Base-by-base conservation (phyloP, 2,797 vertebrate species). In the Myoxocephalus aenaeus region DNA sequence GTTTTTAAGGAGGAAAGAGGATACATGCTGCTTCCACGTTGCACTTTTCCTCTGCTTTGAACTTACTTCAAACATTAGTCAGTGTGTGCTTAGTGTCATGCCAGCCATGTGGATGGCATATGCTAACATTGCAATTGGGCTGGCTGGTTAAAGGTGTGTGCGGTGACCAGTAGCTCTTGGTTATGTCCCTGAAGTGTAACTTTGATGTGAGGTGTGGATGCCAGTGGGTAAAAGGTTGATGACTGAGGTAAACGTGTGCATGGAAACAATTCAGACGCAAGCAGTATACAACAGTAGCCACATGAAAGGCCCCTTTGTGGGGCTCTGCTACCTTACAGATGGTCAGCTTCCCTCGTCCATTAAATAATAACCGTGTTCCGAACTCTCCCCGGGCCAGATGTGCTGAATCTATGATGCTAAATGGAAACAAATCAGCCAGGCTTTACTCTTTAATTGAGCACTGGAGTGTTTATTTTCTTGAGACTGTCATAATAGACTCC, bases 31-130 rank as follows among this genome's bases (percentile, higher is more conserved):
- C 87, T 89, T 94, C 92, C 94, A 94, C 89, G 78, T 93, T 91
- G 92, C 87, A 90, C 90, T 89, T 90, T 91, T 83, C 89, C 86
- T 91, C 90, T 71, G 75, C 85, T 76, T 95, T 95, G 94, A 95
- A 95, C 93, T 80, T 59, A 92, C 94, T 95, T 95, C 95, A 95
- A 95, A 95, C 94, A 93, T 92, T 83, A 91, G 90, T 86, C 84
- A 86, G 72, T 92, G 91, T 90, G 90, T 87, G 94, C 95, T 95
- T 95, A 95, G 94, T 96, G 95, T 93, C 86, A 82, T 96, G 94
- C 95, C 95, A 95, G 93, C 95, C 96, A 96, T 96, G 96, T 97
- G 97, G 92, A 95, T 95, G 95, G 94, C 96, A 96, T 95, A 96
- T 97, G 96, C 92, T 94, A 92, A 93, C 92, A 89, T 89, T 92